These are phyloP conservation scores for Drosophila birchii DNA, from an alignment of 2,888 invertebrate species.

Conservation along the genomic window DNA sequence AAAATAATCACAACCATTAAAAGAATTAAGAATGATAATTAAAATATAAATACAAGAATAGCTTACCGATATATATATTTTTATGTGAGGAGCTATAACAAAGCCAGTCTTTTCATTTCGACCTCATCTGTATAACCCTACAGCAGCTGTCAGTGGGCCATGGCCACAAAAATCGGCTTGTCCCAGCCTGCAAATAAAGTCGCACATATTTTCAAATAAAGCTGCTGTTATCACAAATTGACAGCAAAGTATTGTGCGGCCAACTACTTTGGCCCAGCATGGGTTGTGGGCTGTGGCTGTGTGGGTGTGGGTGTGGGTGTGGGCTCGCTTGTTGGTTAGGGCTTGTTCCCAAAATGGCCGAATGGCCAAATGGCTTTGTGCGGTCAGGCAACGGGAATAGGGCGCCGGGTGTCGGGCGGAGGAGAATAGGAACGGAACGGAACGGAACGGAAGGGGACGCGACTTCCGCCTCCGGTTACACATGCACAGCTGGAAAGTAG, in stretches of 20 bases:
- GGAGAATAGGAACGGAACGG: slow-evolving; percentile 21
- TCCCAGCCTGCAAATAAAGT: slow-evolving; percentile 37
- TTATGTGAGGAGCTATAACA: background rate
- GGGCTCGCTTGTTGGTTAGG: slow-evolving; percentile 22
- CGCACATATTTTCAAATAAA: slow-evolving; percentile 74
- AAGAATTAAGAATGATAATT: background rate
- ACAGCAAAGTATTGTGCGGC: slow-evolving; percentile 66
- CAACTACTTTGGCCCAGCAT: slow-evolving; percentile 26
- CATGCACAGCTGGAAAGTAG: slow-evolving; percentile 65
- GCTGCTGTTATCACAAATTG: slow-evolving; percentile 74
- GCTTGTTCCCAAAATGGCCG: slow-evolving; percentile 29
- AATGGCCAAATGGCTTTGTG: slow-evolving; percentile 58
- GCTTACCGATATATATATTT: background rate
- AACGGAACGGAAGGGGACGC: slow-evolving; percentile 25
- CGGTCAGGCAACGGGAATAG: slow-evolving; percentile 59
- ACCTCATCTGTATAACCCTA: background rate
- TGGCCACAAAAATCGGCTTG: slow-evolving; percentile 34
- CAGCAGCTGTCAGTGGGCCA: slow-evolving; percentile 31
- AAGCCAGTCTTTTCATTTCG: background rate
- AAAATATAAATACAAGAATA: background rate
- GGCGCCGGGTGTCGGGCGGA: background rate
- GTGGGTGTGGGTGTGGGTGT: slow-evolving; percentile 11
- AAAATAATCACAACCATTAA: background rate
- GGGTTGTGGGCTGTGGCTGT: slow-evolving; percentile 8
- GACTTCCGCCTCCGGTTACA: slow-evolving; percentile 52